Conservation (phyloP, 1,140 invertebrate genomes). For the Leptinotarsa defecta region DNA sequence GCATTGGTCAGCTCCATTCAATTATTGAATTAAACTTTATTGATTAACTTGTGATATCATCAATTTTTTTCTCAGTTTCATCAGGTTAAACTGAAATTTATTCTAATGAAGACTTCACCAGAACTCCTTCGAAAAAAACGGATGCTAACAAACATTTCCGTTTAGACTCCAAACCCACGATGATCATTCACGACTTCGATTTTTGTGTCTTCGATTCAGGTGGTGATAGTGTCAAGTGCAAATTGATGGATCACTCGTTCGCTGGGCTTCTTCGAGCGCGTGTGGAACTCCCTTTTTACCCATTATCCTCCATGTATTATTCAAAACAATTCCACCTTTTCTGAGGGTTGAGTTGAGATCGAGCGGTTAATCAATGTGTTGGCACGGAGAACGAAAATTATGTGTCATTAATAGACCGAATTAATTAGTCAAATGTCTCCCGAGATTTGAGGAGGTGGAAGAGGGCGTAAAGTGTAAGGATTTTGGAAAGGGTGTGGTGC, state of each 20-base stretch:
- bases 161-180: background rate
- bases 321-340: constrained; percentile 27
- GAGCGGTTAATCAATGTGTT: constrained; percentile 38
- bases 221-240: constrained; percentile 48
- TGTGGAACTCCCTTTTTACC: constrained; percentile 14
- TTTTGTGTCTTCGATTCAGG: constrained; percentile 37
- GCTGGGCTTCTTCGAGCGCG: constrained; percentile 21
- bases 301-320: constrained; percentile 26
- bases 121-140: too few relatives aligned
- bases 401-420: background rate
- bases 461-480: too few relatives aligned
- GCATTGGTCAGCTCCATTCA: too few relatives aligned
- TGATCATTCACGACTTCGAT: background rate
- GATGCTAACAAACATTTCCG: background rate
- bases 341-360: constrained; percentile 24
- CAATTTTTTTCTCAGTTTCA: too few relatives aligned
- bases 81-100: too few relatives aligned
- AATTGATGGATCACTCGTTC: constrained; percentile 45
- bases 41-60: too few relatives aligned
- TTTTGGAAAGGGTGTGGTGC: too few relatives aligned
- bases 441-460: background rate
- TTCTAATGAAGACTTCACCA: too few relatives aligned
- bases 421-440: background rate
- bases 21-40: too few relatives aligned
- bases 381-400: constrained; percentile 10